A percentile compares a stretch with the other conserved stretches of the same genome.
These are phyloP conservation scores for Montipora sp. DNA, from an alignment of 64 coral and sea anemone species.

Conservation along the genomic window DNA sequence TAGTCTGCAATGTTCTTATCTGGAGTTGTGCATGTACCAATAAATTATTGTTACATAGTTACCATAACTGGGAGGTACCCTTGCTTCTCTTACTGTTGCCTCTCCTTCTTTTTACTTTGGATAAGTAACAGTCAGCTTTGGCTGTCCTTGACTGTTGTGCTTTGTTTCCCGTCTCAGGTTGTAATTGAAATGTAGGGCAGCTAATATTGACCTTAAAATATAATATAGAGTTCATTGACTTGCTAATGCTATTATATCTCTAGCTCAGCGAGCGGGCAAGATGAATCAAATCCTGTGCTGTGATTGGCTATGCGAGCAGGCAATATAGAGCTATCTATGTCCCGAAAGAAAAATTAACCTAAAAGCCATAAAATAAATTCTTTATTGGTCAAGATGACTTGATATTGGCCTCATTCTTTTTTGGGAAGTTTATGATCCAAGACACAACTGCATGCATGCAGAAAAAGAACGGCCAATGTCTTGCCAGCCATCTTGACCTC, in stretches of 20 bases:
- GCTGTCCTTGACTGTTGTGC: not conserved
- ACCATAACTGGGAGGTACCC: not conserved
- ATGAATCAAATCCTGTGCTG: not conserved
- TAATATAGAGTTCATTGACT: not conserved
- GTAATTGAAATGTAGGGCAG: constrained; percentile 41
- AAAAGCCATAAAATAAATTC: no score
- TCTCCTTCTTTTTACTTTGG: not conserved
- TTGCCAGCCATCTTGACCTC: no score
- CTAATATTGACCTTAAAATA: constrained; percentile 27
- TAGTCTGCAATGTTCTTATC: not conserved
- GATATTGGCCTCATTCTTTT: no score
- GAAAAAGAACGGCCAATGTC: no score
- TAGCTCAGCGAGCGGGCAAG: not conserved
- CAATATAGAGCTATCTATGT: no score
- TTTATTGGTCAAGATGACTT: no score
- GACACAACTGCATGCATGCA: no score
- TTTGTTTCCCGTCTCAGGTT: constrained; percentile 32
- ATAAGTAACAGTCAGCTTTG: not conserved
- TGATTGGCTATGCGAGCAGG: not conserved
- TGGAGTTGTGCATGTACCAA: not conserved
- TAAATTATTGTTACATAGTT: no score
- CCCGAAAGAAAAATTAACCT: no score
- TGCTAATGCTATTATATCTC: no score
- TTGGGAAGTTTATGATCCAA: no score
- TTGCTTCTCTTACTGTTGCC: not conserved